Evolutionary conservation across 2,888 invertebrate species (phyloP), one percentile per base, ranked within the genome.

Genomic region (Baccha elongata): DNA sequence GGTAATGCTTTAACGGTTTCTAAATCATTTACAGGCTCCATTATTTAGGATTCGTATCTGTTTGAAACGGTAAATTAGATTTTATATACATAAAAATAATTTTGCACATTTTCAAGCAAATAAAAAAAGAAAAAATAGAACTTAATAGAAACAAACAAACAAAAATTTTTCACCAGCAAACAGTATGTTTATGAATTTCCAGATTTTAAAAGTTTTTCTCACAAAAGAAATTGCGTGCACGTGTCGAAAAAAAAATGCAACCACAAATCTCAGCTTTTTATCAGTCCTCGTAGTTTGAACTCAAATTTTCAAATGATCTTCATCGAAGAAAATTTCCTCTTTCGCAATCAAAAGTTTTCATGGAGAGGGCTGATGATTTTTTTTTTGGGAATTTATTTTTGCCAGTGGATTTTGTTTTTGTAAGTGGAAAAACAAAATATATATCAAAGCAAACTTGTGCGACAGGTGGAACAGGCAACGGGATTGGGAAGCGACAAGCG

Each of bases 291-390:
- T 85, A 85, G 85, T 72, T 85, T 75, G 78, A 85, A 80, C 79
- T 85, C 85, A 84, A 80, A 60, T 85, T 85, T 85, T 84, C 84
- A 84, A 86, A 86, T 86, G 86, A 85, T 73, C 67, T 78, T 19
- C 32, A 73, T 83, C 46, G 42, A 11, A 21, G 21, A 65, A 65
- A 68, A 50, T 68, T 79, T 53, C 65, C 58, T 69, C 53, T 55
- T 68, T 42, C 58, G 8, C 35, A 55, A 75, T 29, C 23, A 21
- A 48, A 26, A 40, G 4, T 15, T 58, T 40, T 58, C 62, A 67
- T 52, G 55, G 58, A 42, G 44, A 65, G 44, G 19, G 69, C 80
- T 67, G 75, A 81, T 84, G 74, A 79, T 68, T 73, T 69, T 78
- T 46, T 55, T 60, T 71, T 26, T 46, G 81, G 81, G 48, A 64